Base-by-base conservation (phyloP, 2,113 vertebrate genomes). In the Cryptomyrus ogoouensis region DNA sequence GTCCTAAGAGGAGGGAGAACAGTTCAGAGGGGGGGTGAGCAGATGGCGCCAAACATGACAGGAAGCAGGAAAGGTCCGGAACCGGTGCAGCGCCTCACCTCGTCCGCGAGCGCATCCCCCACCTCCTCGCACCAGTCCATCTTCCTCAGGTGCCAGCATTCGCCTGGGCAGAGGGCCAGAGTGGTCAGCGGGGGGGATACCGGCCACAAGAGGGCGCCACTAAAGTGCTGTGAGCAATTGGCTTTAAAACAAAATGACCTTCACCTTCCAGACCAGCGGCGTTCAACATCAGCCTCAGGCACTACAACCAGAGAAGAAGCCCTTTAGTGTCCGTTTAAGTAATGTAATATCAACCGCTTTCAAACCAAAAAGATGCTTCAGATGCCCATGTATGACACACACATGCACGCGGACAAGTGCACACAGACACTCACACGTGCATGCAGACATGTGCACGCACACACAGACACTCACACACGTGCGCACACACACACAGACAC, bases 91-190 rank as follows among this genome's bases (percentile, higher is more conserved):
- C 24, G 1, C 10, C 93, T 92, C 92, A 98, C 97, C 93, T 97
- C 96, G 49, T 98, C 96, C 92, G 92, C 93, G 19, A 98, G 94
- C 35, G 97, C 93, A 52, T 98, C 97, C 56, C 97, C 98, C 19
- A 97, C 95, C 92, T 98, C 98, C 88, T 96, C 97, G 91, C 97
- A 98, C 98, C 98, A 98, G 88, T 98, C 96, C 24, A 97, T 94
- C 92, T 94, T 97, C 87, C 97, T 95, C 89, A 98, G 94, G 92
- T 98, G 97, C 98, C 98, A 99, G 87, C 92, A 92, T n/a, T 93
- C 93, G 85, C 95, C 96, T 96, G 77, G 44, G 89, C 5, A 42
- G 89, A 92, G 10, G 91, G 90, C 47, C 27, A 86, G 83, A 47
- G 17, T 21, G 44, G 44, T 84, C 83, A 84, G 15, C 19, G 0